A percentile compares a stretch with the other conserved stretches of the same genome.
These are phyloP conservation scores for Heterotilapia buettikoferi DNA, from an alignment of 2,113 vertebrate genomes.

Conservation along the genomic window DNA sequence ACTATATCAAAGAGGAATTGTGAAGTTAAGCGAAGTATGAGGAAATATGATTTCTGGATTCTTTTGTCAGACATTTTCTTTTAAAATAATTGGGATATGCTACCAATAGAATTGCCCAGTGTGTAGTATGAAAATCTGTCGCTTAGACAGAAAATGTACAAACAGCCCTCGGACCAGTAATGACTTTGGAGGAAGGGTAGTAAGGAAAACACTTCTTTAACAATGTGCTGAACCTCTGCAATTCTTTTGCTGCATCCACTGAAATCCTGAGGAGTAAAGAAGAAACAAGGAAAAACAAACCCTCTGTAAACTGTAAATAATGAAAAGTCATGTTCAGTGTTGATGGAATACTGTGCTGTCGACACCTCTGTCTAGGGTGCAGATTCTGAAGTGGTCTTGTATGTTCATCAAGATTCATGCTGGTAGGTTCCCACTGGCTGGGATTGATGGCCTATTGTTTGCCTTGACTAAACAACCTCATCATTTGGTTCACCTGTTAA, in stretches of 20 bases:
- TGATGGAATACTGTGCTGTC: not conserved
- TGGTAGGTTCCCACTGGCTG: not conserved
- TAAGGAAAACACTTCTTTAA: constrained; percentile 34
- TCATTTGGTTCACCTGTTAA: not conserved
- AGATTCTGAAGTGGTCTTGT: not conserved
- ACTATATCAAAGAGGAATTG: not conserved
- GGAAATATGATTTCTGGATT: not conserved
- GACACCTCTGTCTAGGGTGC: not conserved
- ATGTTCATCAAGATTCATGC: not conserved
- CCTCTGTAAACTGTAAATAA: not conserved
- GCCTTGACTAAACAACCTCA: not conserved
- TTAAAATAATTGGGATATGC: constrained; percentile 23
- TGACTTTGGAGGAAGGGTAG: constrained; percentile 17
- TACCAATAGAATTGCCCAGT: not conserved
- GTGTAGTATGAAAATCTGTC: not conserved
- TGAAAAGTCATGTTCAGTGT: not conserved
- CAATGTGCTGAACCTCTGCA: constrained; percentile 25
- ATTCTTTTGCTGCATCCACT: not conserved
- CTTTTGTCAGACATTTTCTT: constrained; percentile 5
- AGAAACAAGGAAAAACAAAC: not conserved
- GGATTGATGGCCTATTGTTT: not conserved
- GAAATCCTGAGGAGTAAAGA: not conserved
- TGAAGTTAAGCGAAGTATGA: not conserved
- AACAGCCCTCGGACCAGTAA: constrained; percentile 22
- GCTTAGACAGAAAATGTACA: not conserved